Conservation (phyloP, 2,797 vertebrate species). For the Adelosebastes latens region DNA sequence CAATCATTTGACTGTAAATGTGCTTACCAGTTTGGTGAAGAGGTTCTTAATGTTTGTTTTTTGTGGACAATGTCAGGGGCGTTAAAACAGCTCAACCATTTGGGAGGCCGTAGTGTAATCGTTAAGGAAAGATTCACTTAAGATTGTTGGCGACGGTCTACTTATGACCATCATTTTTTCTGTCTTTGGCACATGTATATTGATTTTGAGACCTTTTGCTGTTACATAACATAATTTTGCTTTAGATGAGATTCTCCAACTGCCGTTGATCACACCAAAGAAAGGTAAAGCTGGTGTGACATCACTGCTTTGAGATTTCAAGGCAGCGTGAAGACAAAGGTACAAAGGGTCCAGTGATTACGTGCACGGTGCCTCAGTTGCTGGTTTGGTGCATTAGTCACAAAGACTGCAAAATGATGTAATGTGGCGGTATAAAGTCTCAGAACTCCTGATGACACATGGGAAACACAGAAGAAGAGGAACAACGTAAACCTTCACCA, state of each 20-base stretch:
- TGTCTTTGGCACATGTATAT: neutral
- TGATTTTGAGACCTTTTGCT: neutral
- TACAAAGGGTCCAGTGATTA: constrained; percentile 49
- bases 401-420: constrained; percentile 51
- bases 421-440: constrained; percentile 22
- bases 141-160: neutral
- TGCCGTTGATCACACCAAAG: constrained; percentile 1
- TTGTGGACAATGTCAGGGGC: neutral
- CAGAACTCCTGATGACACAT: constrained; percentile 14
- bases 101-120: neutral
- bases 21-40: too few species aligned
- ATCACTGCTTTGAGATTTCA: constrained; percentile 25
- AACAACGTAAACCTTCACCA: neutral
- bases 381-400: constrained; percentile 43
- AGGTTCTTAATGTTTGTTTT: too few species aligned
- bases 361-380: constrained; percentile 23
- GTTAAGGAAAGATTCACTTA: neutral
- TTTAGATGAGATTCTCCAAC: neutral
- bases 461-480: neutral
- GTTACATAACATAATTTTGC: neutral
- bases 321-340: constrained; percentile 38
- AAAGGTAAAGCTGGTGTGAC: constrained; percentile 13
- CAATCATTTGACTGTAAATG: neutral
- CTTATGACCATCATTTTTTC: neutral
- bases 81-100: neutral